Conservation (phyloP, 2,113 vertebrate genomes). For the Ranitomeya variabilis region DNA sequence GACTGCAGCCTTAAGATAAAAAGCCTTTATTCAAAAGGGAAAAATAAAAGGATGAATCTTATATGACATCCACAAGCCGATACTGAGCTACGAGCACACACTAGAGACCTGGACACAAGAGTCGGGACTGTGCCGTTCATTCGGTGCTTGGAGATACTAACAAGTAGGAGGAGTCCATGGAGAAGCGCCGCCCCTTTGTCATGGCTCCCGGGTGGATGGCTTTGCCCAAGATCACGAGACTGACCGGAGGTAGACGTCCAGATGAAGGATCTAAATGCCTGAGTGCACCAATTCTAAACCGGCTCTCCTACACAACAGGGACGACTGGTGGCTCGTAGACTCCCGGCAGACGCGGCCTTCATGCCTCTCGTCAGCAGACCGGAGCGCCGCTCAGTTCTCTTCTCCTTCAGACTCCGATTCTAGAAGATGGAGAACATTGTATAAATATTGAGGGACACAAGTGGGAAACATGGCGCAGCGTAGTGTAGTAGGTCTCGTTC, state of each 20-base stretch:
- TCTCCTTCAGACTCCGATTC: constrained; percentile 90
- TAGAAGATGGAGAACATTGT: constrained; percentile 56
- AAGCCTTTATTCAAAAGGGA: constrained; percentile 85
- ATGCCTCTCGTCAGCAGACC: constrained; percentile 62
- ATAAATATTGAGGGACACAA: neutral
- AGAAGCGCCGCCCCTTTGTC: constrained; percentile 62
- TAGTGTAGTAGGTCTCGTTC: too few relatives aligned
- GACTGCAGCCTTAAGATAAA: constrained; percentile 70
- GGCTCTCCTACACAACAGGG: constrained; percentile 71
- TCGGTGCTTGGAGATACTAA: constrained; percentile 79
- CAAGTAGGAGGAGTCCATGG: constrained; percentile 77
- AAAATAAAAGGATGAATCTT: constrained; percentile 77
- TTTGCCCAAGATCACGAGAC: constrained; percentile 71
- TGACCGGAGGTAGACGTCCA: constrained; percentile 74
- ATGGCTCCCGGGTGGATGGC: constrained; percentile 71
- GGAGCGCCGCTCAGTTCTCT: constrained; percentile 70
- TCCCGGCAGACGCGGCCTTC: constrained; percentile 73
- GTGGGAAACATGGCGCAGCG: neutral
- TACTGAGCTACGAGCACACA: constrained; percentile 73
- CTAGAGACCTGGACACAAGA: constrained; percentile 70
- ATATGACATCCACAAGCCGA: constrained; percentile 78
- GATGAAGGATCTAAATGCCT: constrained; percentile 70
- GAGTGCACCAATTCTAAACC: constrained; percentile 71
- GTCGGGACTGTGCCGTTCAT: constrained; percentile 62
- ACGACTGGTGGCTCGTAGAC: constrained; percentile 70